Percentiles rank a stretch among this genome's conserved stretches.
Conservation (phyloP, 2,113 vertebrate genomes). For the Mastomys coucha region DNA sequence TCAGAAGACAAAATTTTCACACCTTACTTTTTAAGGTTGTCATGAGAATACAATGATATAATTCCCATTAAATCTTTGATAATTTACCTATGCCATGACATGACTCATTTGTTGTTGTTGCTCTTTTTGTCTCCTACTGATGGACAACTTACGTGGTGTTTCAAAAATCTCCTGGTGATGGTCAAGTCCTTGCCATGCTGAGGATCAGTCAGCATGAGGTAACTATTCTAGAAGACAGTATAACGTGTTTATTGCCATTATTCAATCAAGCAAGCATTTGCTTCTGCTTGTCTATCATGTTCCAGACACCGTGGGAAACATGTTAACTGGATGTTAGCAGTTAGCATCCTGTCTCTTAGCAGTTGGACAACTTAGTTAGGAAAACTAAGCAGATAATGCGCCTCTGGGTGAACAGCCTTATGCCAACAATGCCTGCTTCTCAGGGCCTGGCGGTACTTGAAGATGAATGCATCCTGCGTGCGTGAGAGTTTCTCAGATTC, state of each 20-base stretch:
- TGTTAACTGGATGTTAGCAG: neutral
- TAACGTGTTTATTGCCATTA: conserved; percentile 62
- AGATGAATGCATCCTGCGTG: neutral
- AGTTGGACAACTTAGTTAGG: neutral
- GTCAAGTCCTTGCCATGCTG: conserved; percentile 3
- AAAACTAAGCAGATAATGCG: neutral
- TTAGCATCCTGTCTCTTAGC: neutral
- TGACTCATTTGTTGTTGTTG: neutral
- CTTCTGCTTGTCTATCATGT: neutral
- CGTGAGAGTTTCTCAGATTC: neutral
- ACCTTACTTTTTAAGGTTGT: neutral
- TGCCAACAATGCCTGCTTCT: neutral
- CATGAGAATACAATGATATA: neutral
- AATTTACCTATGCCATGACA: neutral
- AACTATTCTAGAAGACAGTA: conserved; percentile 13
- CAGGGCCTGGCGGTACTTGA: neutral
- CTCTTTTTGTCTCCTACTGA: neutral
- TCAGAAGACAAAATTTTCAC: neutral
- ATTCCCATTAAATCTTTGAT: conserved; percentile 34
- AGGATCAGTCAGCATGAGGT: conserved; percentile 46
- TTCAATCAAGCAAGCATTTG: conserved; percentile 59
- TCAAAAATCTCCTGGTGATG: conserved; percentile 40
- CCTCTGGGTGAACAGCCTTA: neutral
- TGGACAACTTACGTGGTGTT: neutral
- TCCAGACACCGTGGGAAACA: conserved; percentile 50